Conservation (phyloP, 2,797 vertebrate species). For the Bovichtus variegatus region DNA sequence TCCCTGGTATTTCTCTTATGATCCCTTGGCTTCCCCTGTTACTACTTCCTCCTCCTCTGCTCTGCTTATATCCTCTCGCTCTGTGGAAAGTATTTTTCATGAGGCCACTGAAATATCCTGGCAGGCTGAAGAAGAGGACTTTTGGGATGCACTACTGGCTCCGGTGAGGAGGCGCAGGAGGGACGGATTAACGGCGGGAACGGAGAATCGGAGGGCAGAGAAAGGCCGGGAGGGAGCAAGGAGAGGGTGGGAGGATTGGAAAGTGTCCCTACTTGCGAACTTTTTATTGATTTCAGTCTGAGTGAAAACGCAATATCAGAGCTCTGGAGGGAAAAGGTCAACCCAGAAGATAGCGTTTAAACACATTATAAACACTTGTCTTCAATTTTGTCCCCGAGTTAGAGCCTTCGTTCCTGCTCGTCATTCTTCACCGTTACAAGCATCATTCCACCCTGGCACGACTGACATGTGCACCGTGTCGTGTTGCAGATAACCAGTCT, state of each 20-base stretch:
- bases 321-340: slow-evolving; percentile 38
- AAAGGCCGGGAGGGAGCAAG: neutral
- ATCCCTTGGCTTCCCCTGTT: slow-evolving; percentile 38
- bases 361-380: slow-evolving; percentile 34
- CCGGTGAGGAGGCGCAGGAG: neutral
- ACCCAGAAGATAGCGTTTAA: slow-evolving; percentile 18
- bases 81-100: slow-evolving; percentile 76
- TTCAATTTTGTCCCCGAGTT: slow-evolving; percentile 10
- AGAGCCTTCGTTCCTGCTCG: neutral
- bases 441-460: neutral
- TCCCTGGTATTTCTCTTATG: slow-evolving; percentile 53
- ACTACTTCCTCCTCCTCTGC: slow-evolving; percentile 14
- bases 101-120: slow-evolving; percentile 53
- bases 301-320: slow-evolving; percentile 29
- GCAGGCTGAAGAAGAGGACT: slow-evolving; percentile 22
- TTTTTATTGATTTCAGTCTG: slow-evolving; percentile 55
- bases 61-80: slow-evolving; percentile 18
- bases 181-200: slow-evolving; percentile 38
- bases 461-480: neutral
- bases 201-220: slow-evolving; percentile 24
- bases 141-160: slow-evolving; percentile 48
- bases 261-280: slow-evolving; percentile 32
- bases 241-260: slow-evolving; percentile 17
- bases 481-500: neutral
- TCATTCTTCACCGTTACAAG: neutral